These are phyloP conservation scores for Burhinus oedicnemus DNA, from an alignment of 2,113 vertebrate species.

Conservation along the genomic window DNA sequence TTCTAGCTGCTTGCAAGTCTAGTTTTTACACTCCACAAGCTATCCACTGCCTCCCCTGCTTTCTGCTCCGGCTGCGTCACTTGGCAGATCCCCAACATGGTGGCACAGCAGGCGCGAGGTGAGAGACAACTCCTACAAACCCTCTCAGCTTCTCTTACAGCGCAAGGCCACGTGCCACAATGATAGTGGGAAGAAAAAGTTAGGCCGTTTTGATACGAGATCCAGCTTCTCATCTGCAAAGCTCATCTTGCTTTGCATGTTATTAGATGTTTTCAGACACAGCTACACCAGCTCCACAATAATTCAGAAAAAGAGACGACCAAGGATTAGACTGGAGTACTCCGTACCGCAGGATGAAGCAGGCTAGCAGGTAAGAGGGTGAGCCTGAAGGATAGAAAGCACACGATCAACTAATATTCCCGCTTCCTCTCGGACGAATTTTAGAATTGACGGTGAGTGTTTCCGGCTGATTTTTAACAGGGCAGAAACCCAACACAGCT, in stretches of 20 bases:
- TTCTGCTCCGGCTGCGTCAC: not conserved
- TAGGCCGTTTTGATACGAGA: fast-evolving
- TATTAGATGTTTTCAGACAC: not conserved
- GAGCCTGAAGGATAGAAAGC: not conserved
- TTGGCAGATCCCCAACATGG: fast-evolving
- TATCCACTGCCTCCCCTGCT: not conserved
- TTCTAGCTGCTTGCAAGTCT: not conserved
- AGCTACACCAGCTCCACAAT: not conserved
- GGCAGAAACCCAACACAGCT: not conserved
- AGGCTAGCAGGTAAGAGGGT: not conserved
- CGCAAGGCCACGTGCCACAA: fast-evolving
- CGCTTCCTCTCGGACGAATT: not conserved
- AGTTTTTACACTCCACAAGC: not conserved
- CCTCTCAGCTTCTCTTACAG: not conserved
- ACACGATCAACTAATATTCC: not conserved
- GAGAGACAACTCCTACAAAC: not conserved
- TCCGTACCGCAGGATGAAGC: not conserved
- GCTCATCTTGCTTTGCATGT: not conserved
- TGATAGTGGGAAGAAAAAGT: not conserved
- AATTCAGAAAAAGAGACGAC: not conserved
- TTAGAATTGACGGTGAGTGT: not conserved
- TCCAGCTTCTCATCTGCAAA: not conserved
- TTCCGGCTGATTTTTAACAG: constrained; percentile 8
- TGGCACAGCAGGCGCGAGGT: fast-evolving
- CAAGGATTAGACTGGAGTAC: not conserved